These are phyloP conservation scores for Lasioglossum morio DNA, from an alignment of 2,888 invertebrate species.

Conservation along the genomic window DNA sequence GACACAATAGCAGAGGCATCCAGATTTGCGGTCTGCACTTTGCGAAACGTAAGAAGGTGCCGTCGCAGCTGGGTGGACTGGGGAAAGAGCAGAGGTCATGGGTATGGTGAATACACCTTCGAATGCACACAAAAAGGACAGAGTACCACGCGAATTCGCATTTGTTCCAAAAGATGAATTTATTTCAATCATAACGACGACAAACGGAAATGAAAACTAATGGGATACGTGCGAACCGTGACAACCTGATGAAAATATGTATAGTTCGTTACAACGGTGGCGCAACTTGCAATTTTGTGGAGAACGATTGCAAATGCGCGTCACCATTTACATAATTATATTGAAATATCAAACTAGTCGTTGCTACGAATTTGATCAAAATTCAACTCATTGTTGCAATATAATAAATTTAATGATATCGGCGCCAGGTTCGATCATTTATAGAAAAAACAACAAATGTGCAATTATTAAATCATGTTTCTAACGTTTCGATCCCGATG, in stretches of 20 bases:
- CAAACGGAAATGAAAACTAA: background rate
- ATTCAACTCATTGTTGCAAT: background rate
- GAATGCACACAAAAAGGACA: conserved; percentile 43
- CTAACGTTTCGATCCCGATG: too few species aligned
- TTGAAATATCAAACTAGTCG: background rate
- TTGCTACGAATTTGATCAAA: background rate
- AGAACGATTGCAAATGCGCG: too few species aligned
- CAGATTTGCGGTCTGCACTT: background rate
- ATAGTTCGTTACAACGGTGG: background rate
- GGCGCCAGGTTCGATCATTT: too few species aligned
- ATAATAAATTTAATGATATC: too few species aligned
- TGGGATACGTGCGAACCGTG: background rate
- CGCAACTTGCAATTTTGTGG: background rate
- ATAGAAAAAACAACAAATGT: too few species aligned
- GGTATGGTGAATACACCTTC: conserved; percentile 57
- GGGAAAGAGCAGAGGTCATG: conserved; percentile 59
- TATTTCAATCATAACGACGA: background rate
- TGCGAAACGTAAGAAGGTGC: background rate
- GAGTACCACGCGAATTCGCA: conserved; percentile 51
- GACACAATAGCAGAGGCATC: background rate
- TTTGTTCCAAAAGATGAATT: background rate
- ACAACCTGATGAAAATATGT: background rate
- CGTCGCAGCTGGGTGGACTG: conserved; percentile 30
- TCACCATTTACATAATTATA: background rate
- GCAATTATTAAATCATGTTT: too few species aligned